Evolutionary conservation across 2,888 invertebrate genomes (phyloP), one percentile per base, ranked within the genome.

Genomic region (Synanthedon vespiformis): DNA sequence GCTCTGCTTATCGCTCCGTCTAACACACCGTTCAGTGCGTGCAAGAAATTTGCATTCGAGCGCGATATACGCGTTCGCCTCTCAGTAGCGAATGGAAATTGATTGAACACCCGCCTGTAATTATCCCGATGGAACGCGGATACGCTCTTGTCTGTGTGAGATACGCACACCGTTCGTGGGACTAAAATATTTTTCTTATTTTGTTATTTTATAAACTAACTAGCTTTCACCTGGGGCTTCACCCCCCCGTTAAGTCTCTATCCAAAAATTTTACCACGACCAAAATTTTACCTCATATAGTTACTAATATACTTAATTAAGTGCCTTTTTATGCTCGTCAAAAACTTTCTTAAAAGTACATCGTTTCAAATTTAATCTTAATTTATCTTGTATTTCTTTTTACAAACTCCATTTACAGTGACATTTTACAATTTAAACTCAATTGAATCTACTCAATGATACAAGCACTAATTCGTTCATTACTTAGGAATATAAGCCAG

Each of bases 51-150:
- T 56, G 56, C 54, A 54, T 56, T 51, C 48, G 53, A 53, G 13
- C 14, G 52, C 53, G 55, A 44, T 44, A 44, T 44, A 18, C 48
- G 52, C 54, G 54, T 54, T 50, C 50, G 52, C 53, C 53, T 44
- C 55, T 53, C 56, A 56, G 61, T 59, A 57, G 62, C 60, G 54
- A 57, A 56, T 55, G 58, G 58, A 67, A 72, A 71, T 73, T 70
- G 66, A 72, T 75, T 71, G 68, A 44, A 44, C 44, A 6, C 62
- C 54, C 61, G 62, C 61, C 54, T 64, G 64, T 65, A 71, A 72
- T 73, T 70, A 70, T 58, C 52, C 59, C 62, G 63, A 69, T 67
- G 65, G 64, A 60, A 18, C 16, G 22, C 16, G 67, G 65, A 62
- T 69, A 59, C 57, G 62, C 55, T 52, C 56, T 55, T 64, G 3